A percentile compares a stretch with the other conserved stretches of the same genome.
These are phyloP conservation scores for Athetis lepigone DNA, from an alignment of 2,888 invertebrate genomes.

Conservation along the genomic window DNA sequence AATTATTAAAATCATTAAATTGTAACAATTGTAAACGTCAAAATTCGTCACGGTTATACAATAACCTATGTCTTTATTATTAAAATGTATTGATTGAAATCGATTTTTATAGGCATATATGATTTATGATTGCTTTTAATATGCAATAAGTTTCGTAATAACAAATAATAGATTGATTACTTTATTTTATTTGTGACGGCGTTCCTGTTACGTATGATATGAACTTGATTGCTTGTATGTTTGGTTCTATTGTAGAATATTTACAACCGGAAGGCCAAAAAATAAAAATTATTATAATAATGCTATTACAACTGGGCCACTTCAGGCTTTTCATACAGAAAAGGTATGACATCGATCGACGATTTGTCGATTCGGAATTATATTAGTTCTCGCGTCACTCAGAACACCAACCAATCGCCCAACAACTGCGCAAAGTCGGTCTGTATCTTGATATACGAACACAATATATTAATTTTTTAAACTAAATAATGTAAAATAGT, in stretches of 20 bases:
- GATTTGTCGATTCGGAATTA: too few relatives aligned
- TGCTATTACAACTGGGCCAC: too few relatives aligned
- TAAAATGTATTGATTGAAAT: slow-evolving; percentile 51
- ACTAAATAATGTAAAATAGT: too few relatives aligned
- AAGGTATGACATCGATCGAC: too few relatives aligned
- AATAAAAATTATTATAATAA: too few relatives aligned
- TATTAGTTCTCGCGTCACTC: too few relatives aligned
- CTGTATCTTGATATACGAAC: too few relatives aligned
- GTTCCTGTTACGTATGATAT: not conserved
- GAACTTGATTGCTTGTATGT: not conserved
- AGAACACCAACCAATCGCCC: too few relatives aligned
- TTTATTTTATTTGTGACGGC: slow-evolving; percentile 6
- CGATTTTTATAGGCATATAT: slow-evolving; percentile 37
- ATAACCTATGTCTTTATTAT: slow-evolving; percentile 44
- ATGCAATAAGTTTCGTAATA: slow-evolving; percentile 24
- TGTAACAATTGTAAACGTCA: slow-evolving; percentile 48
- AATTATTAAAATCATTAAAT: slow-evolving; percentile 45
- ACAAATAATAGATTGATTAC: slow-evolving; percentile 17
- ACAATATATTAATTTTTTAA: too few relatives aligned
- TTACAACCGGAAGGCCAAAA: not conserved
- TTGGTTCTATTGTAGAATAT: not conserved
- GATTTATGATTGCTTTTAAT: slow-evolving; percentile 43
- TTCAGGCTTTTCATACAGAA: too few relatives aligned
- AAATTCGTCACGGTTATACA: slow-evolving; percentile 51
- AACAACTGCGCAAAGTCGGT: too few relatives aligned